These are phyloP conservation scores for Gallinago stenura DNA, from an alignment of 2,797 vertebrate genomes.

Conservation along the genomic window DNA sequence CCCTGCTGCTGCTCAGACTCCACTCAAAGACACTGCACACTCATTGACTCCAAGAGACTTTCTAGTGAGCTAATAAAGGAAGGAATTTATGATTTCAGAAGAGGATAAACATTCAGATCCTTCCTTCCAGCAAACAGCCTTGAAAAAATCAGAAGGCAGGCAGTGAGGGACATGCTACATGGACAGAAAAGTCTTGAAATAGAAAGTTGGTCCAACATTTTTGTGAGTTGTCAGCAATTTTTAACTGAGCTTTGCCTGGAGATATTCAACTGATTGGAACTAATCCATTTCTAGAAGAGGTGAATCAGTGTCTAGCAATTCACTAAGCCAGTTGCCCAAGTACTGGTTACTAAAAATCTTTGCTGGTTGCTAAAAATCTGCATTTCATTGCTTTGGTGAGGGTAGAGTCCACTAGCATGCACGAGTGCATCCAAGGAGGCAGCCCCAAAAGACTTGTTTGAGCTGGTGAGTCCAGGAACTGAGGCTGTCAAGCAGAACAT, in stretches of 20 bases:
- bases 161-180: not conserved
- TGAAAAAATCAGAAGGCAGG: not conserved
- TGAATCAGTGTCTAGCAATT: constrained; percentile 60
- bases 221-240: constrained; percentile 8
- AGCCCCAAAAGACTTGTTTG: not conserved
- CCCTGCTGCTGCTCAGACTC: not conserved
- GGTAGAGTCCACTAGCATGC: not conserved
- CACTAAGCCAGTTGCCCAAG: not conserved
- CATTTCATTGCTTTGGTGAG: not conserved
- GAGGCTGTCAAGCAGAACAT: not conserved
- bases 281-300: constrained; percentile 25
- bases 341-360: not conserved
- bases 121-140: not conserved
- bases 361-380: not conserved
- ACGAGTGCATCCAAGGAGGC: not conserved
- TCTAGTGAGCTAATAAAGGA: not conserved
- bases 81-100: not conserved
- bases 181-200: not conserved
- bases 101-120: not conserved
- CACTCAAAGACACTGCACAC: not conserved
- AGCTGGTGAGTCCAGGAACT: not conserved
- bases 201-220: not conserved
- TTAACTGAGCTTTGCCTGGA: not conserved
- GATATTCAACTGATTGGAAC: constrained; percentile 24
- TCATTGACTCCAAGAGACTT: not conserved